These are phyloP conservation scores for Lepidurus apus DNA, from an alignment of 1,140 invertebrate genomes.

Conservation along the genomic window DNA sequence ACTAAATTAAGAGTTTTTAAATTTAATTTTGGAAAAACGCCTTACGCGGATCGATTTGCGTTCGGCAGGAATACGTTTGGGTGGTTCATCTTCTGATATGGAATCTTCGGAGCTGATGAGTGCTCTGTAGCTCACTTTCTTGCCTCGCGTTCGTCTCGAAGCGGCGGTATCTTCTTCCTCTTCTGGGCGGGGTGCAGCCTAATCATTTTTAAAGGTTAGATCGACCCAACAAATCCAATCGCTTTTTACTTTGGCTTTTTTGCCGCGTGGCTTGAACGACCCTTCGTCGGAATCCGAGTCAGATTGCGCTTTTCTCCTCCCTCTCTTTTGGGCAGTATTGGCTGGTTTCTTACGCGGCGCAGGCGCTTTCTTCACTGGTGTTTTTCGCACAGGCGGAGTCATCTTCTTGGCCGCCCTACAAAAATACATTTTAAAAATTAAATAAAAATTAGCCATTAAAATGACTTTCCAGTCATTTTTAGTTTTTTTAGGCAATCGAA, in stretches of 20 bases:
- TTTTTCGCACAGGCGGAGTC: not conserved
- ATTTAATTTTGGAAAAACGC: not conserved
- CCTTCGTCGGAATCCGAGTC: not conserved
- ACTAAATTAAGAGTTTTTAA: too few species aligned
- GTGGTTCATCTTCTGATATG: not conserved
- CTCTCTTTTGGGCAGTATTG: not conserved
- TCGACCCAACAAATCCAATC: not conserved
- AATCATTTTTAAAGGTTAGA: not conserved
- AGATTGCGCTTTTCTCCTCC: not conserved
- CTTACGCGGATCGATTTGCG: constrained; percentile 3
- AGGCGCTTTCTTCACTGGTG: not conserved
- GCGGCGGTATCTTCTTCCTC: not conserved
- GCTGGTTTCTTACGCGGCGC: not conserved
- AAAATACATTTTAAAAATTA: not conserved
- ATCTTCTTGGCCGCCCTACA: not conserved
- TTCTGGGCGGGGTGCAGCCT: not conserved
- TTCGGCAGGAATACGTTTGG: not conserved
- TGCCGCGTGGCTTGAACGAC: not conserved
- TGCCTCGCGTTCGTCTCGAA: constrained; percentile 4
- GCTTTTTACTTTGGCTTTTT: constrained; percentile 2
- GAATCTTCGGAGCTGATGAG: not conserved
- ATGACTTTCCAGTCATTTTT: not conserved
- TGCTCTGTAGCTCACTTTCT: constrained; percentile 4
- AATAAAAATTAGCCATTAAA: not conserved
- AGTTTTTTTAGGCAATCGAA: not conserved